These are phyloP conservation scores for Caenorhabditis plicata DNA, from an alignment of 2,888 invertebrate species.

Conservation along the genomic window DNA sequence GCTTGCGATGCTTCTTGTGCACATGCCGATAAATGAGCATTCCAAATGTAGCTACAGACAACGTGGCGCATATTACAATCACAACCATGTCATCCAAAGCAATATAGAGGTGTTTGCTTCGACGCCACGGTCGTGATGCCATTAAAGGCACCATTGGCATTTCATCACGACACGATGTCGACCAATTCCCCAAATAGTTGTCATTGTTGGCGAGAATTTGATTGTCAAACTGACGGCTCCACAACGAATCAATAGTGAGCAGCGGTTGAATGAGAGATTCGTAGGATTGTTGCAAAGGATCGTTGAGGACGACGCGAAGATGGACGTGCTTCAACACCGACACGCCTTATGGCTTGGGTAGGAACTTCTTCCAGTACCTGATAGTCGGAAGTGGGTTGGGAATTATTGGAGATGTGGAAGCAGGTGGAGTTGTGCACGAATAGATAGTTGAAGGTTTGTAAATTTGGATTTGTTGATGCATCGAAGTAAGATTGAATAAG, in stretches of 20 bases:
- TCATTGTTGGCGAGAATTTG: conserved; percentile 31
- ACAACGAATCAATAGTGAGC: conserved; percentile 16
- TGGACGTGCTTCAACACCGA: too few species aligned
- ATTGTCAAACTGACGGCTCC: conserved; percentile 24
- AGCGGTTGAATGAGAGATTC: conserved; percentile 27
- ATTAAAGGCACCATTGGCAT: conserved; percentile 34
- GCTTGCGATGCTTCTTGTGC: conserved; percentile 23
- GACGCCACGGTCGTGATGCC: conserved; percentile 27
- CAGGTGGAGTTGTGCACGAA: conserved; percentile 17
- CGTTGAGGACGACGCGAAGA: conserved; percentile 27
- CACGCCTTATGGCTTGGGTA: too few species aligned
- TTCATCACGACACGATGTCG: conserved; percentile 31
- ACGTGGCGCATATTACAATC: conserved; percentile 40
- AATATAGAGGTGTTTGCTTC: conserved; percentile 37
- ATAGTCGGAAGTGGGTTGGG: conserved; percentile 17
- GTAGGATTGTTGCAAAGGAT: conserved; percentile 27
- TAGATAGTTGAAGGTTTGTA: conserved; percentile 22
- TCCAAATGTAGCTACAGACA: conserved; percentile 35
- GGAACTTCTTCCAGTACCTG: too few species aligned
- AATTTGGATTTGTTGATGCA: too few species aligned
- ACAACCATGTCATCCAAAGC: conserved; percentile 45
- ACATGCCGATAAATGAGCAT: conserved; percentile 35
- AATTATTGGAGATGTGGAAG: conserved; percentile 4
- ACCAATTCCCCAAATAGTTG: conserved; percentile 34
- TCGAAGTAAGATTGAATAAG: too few species aligned